Conservation (phyloP, 2,113 vertebrate species). For the Synodontis membranacea region DNA sequence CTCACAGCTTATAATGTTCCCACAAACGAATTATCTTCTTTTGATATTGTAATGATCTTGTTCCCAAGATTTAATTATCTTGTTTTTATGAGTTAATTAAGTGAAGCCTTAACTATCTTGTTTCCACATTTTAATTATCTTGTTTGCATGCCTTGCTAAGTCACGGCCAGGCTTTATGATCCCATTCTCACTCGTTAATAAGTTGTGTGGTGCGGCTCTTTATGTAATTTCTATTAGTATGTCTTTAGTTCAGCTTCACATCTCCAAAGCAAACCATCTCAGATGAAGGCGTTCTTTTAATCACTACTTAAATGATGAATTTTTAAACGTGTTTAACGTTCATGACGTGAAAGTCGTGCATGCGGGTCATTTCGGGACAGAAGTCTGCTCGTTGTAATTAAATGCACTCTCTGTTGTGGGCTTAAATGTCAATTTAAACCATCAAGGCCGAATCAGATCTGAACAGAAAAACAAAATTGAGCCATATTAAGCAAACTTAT, state of each 20-base stretch:
- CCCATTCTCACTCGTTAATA: not conserved
- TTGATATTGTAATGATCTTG: too few relatives aligned
- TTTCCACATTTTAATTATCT: not conserved
- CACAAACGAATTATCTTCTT: too few relatives aligned
- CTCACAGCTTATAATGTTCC: not conserved
- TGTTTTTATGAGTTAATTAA: not conserved
- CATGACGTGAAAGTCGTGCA: not conserved
- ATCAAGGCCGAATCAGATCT: not conserved
- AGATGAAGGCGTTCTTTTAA: not conserved
- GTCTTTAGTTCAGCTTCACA: not conserved
- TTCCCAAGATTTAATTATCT: not conserved
- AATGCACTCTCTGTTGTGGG: not conserved
- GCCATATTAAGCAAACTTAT: not conserved
- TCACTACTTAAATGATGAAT: not conserved
- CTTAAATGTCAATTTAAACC: not conserved
- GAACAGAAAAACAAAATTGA: too few relatives aligned
- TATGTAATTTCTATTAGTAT: not conserved
- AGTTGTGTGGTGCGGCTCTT: not conserved
- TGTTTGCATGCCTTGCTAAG: not conserved
- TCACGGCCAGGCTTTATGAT: too few relatives aligned
- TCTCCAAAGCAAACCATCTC: not conserved
- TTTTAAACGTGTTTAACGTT: not conserved
- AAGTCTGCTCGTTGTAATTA: not conserved
- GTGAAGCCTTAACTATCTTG: not conserved
- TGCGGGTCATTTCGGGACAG: not conserved